Conservation (phyloP, 2,113 vertebrate genomes). For the Tupaia tana region DNA sequence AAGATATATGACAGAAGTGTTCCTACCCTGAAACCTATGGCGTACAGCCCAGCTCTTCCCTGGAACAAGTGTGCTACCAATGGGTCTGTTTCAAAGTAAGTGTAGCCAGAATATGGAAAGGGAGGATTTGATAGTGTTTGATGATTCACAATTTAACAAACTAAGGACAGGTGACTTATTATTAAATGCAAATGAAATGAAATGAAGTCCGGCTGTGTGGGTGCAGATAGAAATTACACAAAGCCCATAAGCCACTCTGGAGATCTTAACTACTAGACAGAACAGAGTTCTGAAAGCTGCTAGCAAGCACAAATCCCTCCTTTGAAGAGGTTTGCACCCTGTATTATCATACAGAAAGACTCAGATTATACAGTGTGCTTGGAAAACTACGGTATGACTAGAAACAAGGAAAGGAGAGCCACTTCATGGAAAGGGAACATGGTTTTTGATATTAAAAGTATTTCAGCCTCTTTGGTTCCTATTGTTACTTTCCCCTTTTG, state of each 20-base stretch:
- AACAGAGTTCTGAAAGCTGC: constrained; percentile 73
- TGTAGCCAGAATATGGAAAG: constrained; percentile 73
- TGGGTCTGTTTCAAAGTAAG: constrained; percentile 75
- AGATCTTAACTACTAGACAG: constrained; percentile 82
- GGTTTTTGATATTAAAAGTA: constrained; percentile 67
- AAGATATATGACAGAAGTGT: constrained; percentile 85
- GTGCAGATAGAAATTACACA: constrained; percentile 86
- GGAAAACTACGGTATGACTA: constrained; percentile 56
- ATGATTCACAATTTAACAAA: constrained; percentile 86
- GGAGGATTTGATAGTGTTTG: constrained; percentile 83
- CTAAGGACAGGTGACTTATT: constrained; percentile 86
- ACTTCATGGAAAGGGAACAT: constrained; percentile 43
- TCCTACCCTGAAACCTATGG: constrained; percentile 70
- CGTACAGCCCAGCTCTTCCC: constrained; percentile 78
- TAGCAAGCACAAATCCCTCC: constrained; percentile 74
- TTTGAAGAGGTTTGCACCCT: constrained; percentile 72
- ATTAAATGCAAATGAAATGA: constrained; percentile 87
- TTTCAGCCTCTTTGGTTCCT: constrained; percentile 45
- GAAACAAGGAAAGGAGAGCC: constrained; percentile 24
- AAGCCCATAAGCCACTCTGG: constrained; percentile 81
- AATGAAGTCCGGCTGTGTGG: constrained; percentile 84
- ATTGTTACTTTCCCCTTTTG: constrained; percentile 14
- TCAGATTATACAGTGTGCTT: constrained; percentile 63
- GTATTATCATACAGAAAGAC: constrained; percentile 70
- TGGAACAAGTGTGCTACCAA: constrained; percentile 72